Evolutionary conservation across 2,113 vertebrate genomes (phyloP).

Genomic region (Paraplagusia blochii): DNA sequence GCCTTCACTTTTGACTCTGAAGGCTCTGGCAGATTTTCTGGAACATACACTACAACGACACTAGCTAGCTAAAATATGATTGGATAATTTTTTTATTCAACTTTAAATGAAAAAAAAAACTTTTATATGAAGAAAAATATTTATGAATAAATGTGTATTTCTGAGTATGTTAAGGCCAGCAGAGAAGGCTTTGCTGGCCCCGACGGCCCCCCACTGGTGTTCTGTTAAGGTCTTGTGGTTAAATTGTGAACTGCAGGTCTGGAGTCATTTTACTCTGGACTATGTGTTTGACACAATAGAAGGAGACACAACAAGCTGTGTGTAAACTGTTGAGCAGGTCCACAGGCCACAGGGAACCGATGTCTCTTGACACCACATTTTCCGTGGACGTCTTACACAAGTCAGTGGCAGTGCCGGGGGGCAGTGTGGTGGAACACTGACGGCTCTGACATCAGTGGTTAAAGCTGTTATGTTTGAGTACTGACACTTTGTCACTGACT

Average conservation of each 20-base stretch:
- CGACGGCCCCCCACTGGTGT: too few relatives aligned
- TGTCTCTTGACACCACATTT: conserved; percentile 49
- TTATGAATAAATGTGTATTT: too few relatives aligned
- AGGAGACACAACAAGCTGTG: conserved; percentile 46
- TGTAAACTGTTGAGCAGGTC: conserved; percentile 22
- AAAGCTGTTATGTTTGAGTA: not conserved
- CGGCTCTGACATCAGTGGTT: conserved; percentile 3
- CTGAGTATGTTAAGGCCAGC: too few relatives aligned
- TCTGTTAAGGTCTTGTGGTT: not conserved
- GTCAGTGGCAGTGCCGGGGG: not conserved
- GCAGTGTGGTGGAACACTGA: conserved; percentile 7
- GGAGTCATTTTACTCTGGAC: conserved; percentile 55
- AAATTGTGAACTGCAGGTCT: conserved; percentile 4
- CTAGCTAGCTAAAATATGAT: too few relatives aligned
- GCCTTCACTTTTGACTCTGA: too few relatives aligned
- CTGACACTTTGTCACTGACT: too few relatives aligned
- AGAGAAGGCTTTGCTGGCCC: too few relatives aligned
- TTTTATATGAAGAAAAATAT: too few relatives aligned
- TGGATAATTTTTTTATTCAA: too few relatives aligned
- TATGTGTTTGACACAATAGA: conserved; percentile 58
- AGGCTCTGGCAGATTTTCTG: too few relatives aligned
- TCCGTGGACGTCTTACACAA: conserved; percentile 7
- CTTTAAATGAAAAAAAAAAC: too few relatives aligned
- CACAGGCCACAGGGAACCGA: conserved; percentile 41
- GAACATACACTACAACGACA: too few relatives aligned